Evolutionary conservation across 2,888 invertebrate species (phyloP), one percentile per base, ranked within the genome.

Genomic region (Hetaerina titia): DNA sequence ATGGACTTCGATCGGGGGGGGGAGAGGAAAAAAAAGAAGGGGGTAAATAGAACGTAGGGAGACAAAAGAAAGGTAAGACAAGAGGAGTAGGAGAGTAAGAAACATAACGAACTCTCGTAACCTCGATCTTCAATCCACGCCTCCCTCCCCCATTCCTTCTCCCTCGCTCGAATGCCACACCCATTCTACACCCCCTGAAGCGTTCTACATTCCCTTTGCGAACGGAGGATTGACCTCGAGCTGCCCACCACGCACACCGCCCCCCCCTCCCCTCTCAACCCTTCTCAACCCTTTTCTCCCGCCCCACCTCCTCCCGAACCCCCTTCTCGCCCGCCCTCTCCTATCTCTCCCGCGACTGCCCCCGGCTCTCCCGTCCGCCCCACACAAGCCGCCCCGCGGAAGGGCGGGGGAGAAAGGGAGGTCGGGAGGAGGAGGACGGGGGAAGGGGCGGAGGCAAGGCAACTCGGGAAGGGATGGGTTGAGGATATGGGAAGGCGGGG

Each of bases 151-250:
- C 13, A 5, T 31, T 13, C 13, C 15, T 57, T n/a, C 89, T 58
- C 60, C 64, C 63, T 15, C 90, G 31, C 90, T 13, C 25, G 19
- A 56, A 69, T 69, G 69, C 69, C 92, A 92, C 92, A 69, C 92
- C 69, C 69, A 15, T 22, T 45, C 90, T 45, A 64, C 92, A 69
- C 92, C 92, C 92, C 92, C 92, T n/a, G 92, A 92, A 92, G 92
- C 92, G 92, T 92, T 92, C 92, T 92, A 92, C 92, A 92, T 92
- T 92, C 92, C 92, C 92, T 92, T 57, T 31, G 92, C 92, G 92
- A 92, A 92, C 92, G 92, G 92, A 92, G 92, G 92, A 92, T 92
- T 92, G 92, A 92, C 92, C 92, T 92, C 92, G 22, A 22, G 92
- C 64, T 92, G 92, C 92, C 92, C 92, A 69, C 92, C 63, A 64